Conservation (phyloP, 2,888 invertebrate genomes). For the Vanessa cardui region DNA sequence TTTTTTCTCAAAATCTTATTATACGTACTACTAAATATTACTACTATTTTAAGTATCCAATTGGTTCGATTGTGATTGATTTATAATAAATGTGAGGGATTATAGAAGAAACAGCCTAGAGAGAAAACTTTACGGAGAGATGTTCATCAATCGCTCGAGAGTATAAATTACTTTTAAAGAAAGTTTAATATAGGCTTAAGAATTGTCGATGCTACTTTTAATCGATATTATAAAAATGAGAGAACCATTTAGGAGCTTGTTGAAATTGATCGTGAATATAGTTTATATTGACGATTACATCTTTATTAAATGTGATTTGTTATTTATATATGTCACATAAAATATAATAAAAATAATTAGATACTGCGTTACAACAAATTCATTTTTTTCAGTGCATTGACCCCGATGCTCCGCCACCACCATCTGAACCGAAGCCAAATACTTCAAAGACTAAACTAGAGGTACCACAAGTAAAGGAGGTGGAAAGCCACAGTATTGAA, state of each 20-base stretch:
- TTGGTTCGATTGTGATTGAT: too few species aligned
- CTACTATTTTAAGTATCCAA: slow-evolving; percentile 11
- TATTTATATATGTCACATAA: too few species aligned
- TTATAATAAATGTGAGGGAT: background rate
- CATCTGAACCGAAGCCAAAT: slow-evolving; percentile 65
- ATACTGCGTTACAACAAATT: too few species aligned
- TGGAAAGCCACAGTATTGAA: slow-evolving; percentile 73
- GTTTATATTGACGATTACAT: too few species aligned
- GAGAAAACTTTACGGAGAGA: background rate
- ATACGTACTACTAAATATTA: slow-evolving; percentile 9
- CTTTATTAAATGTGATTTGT: too few species aligned
- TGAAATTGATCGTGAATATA: too few species aligned
- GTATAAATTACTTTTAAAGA: background rate
- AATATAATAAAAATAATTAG: too few species aligned
- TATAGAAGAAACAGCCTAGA: background rate
- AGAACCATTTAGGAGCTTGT: too few species aligned
- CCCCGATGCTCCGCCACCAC: slow-evolving; percentile 68
- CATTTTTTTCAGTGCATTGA: slow-evolving; percentile 66
- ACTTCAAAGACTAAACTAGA: slow-evolving; percentile 67
- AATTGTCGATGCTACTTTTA: background rate
- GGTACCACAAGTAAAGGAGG: slow-evolving; percentile 60
- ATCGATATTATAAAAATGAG: background rate
- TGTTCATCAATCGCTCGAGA: background rate
- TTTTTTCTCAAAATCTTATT: slow-evolving; percentile 10
- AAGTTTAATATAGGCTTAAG: background rate